Conservation (phyloP, 2,113 vertebrate species). For the Eulacestoma nigropectus region DNA sequence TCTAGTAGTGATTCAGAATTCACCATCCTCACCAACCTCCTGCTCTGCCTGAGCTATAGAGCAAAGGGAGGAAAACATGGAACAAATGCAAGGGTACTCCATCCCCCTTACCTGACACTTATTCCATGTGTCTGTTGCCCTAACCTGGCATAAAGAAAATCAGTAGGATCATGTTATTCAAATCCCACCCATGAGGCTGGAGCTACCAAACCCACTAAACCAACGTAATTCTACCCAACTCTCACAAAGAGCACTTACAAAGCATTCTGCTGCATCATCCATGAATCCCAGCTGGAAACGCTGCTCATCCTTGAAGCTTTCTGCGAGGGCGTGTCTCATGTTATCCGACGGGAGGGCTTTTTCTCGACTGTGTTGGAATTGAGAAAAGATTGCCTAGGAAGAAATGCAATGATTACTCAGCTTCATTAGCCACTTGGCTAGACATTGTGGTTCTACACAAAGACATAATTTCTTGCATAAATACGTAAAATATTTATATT, state of each 20-base stretch:
- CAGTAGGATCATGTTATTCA: background rate
- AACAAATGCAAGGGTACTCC: background rate
- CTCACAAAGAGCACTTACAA: constrained; percentile 77
- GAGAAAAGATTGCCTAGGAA: constrained; percentile 88
- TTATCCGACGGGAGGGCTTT: constrained; percentile 94
- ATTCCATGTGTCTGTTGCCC: background rate
- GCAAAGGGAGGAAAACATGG: fast-evolving
- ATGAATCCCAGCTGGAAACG: constrained; percentile 97
- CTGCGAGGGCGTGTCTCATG: constrained; percentile 90
- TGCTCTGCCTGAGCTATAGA: background rate
- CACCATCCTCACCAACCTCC: background rate
- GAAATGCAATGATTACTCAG: background rate
- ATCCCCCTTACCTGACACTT: background rate
- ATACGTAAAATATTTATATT: background rate
- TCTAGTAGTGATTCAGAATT: background rate
- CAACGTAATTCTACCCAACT: fast-evolving
- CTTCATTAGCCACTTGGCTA: background rate
- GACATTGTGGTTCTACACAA: background rate
- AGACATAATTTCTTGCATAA: background rate
- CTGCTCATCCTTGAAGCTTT: constrained; percentile 96
- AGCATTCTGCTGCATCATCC: constrained; percentile 98
- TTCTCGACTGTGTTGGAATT: constrained; percentile 93
- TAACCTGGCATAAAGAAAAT: background rate
- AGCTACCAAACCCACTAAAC: background rate
- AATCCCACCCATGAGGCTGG: background rate